These are phyloP conservation scores for Allygus modestus DNA, from an alignment of 2,888 invertebrate genomes.

Conservation along the genomic window DNA sequence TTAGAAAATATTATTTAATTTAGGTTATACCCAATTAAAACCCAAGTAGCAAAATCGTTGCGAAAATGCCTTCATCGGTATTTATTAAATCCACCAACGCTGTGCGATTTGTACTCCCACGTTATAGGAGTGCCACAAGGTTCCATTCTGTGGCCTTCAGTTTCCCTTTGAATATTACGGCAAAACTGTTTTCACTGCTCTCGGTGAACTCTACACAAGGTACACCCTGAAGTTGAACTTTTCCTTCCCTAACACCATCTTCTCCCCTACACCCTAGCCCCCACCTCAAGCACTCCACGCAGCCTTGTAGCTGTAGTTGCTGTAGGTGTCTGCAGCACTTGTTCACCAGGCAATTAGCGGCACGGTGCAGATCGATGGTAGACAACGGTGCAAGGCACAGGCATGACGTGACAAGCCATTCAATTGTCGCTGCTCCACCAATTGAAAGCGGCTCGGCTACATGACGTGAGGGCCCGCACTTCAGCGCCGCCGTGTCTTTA, in stretches of 20 bases:
- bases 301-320: background rate
- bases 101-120: background rate
- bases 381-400: slow-evolving; percentile 49
- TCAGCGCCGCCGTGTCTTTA: slow-evolving; percentile 2
- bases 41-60: too few relatives aligned
- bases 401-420: slow-evolving; percentile 47
- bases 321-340: slow-evolving; percentile 21
- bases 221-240: too few relatives aligned
- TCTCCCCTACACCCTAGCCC: too few relatives aligned
- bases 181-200: too few relatives aligned
- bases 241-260: too few relatives aligned
- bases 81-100: background rate
- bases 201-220: too few relatives aligned
- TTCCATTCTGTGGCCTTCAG: background rate
- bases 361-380: slow-evolving; percentile 34
- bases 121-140: background rate
- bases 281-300: too few relatives aligned
- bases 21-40: too few relatives aligned
- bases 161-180: background rate
- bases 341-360: slow-evolving; percentile 22
- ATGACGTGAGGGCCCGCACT: slow-evolving; percentile 32
- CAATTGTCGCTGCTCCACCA: slow-evolving; percentile 45
- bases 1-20: too few relatives aligned
- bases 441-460: slow-evolving; percentile 40
- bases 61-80: background rate